Conservation (phyloP, 2,797 vertebrate species). For the Argentina silus region DNA sequence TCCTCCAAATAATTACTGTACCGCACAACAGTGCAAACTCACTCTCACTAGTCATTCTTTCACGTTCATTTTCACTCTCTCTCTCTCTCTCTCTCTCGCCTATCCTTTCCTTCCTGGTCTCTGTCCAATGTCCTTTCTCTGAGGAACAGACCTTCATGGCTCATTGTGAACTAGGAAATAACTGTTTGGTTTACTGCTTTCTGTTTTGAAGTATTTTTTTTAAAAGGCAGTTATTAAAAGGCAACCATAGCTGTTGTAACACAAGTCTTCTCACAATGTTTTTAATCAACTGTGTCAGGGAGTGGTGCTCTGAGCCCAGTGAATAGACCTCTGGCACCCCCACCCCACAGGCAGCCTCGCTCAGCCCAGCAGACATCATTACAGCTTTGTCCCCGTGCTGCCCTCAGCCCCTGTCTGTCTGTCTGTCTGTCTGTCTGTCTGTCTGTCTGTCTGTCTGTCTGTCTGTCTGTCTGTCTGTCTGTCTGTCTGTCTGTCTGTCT, state of each 20-base stretch:
- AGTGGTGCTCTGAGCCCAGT: no score
- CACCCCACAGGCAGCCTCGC: not conserved
- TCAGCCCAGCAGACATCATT: not conserved
- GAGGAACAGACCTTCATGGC: not conserved
- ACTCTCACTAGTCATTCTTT: conserved; percentile 27
- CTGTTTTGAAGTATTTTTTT: no score
- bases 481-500: not conserved
- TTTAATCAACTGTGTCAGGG: no score
- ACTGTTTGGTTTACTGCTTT: no score
- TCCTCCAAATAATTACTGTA: conserved; percentile 57
- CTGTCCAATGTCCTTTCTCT: not conserved
- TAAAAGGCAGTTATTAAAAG: no score
- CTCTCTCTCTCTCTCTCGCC: not conserved
- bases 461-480: not conserved
- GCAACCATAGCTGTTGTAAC: no score
- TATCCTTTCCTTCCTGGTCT: not conserved
- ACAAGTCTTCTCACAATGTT: no score
- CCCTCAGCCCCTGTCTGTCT: not conserved
- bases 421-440: not conserved
- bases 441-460: not conserved
- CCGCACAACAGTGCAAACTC: conserved; percentile 24
- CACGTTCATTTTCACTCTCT: conserved; percentile 1
- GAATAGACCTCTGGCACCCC: no score
- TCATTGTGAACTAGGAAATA: no score
- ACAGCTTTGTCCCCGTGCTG: not conserved